Conservation (phyloP, 2,797 vertebrate genomes). For the Todus mexicanus region DNA sequence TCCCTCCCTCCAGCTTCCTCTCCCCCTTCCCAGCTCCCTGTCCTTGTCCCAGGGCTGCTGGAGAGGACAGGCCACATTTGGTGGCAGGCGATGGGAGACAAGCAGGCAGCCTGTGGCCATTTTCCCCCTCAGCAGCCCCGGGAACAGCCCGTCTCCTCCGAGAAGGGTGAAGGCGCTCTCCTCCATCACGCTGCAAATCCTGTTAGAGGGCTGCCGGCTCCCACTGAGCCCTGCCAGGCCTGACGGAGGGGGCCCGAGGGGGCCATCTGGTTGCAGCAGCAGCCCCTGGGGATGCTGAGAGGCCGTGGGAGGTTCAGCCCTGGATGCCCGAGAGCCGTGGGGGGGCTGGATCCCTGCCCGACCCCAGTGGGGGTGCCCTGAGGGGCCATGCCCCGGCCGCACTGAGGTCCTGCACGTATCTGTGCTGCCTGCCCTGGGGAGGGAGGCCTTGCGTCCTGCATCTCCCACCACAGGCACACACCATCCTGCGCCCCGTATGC, state of each 20-base stretch:
- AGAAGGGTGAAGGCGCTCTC: conserved; percentile 17
- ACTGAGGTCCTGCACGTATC: not conserved
- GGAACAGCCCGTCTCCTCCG: not conserved
- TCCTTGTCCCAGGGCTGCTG: not conserved
- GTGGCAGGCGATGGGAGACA: not conserved
- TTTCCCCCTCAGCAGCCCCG: conserved; percentile 13
- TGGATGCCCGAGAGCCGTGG: not conserved
- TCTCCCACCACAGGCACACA: not conserved
- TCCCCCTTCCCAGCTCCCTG: not conserved
- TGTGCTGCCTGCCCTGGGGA: not conserved
- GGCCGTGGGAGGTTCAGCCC: not conserved
- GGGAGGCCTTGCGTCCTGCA: not conserved
- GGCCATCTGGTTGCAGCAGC: conserved; percentile 8
- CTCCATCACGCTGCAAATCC: conserved; percentile 47
- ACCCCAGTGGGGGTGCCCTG: not conserved
- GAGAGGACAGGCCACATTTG: not conserved
- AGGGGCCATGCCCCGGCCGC: not conserved
- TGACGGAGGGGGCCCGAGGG: not conserved
- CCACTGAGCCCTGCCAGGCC: not conserved
- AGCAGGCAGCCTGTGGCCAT: not conserved
- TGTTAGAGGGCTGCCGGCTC: conserved; percentile 38
- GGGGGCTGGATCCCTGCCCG: not conserved
- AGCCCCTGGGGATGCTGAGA: not conserved
- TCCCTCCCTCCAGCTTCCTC: conserved; percentile 43
- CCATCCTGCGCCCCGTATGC: not conserved